Evolutionary conservation across 2,113 vertebrate species (phyloP), one percentile per base, ranked within the genome.

Genomic region (Smithornis capensis): DNA sequence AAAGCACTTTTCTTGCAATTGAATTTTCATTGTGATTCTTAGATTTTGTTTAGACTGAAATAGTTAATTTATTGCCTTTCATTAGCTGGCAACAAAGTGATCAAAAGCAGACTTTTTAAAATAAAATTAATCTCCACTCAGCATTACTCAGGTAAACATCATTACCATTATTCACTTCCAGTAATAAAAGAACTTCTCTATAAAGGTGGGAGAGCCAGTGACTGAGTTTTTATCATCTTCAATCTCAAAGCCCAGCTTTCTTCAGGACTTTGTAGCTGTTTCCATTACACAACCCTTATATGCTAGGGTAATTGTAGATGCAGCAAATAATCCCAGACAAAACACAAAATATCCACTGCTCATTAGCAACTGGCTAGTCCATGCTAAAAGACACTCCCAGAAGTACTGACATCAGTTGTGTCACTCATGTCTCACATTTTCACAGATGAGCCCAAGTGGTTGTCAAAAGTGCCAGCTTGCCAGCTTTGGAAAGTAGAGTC

Each of bases 31-130:
- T 92, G 25, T 82, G 50, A 68, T 62, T 67, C 60, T 73, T 57
- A 83, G 45, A 80, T 77, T 88, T 95, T 96, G 65, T 94, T 96
- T 95, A 68, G 57, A 83, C 47, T 45, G 23, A 92, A 50, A 92
- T 45, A 50, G 83, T 87, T 96, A 91, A 94, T 53, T 76, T 74
- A 71, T 76, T 94, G 64, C 37, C n/a, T 92, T 86, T 75, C 83
- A 88, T 79, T 87, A 69, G 19, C 45, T 94, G 31, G 47, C 24
- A 78, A 81, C 53, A 79, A 71, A 45, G 24, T 49, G 25, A 86
- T 89, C 52, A 89, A 47, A 92, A 83, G 44, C 14, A 53, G 63
- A 40, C 3, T 40, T 78, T 82, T 45, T 10, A 28, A 73, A 69
- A 73, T 11, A 77, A 65, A 57, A 85, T 68, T 3, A 19, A 33